Conservation (phyloP, 2,888 invertebrate genomes). For the Achlya flavicornis region DNA sequence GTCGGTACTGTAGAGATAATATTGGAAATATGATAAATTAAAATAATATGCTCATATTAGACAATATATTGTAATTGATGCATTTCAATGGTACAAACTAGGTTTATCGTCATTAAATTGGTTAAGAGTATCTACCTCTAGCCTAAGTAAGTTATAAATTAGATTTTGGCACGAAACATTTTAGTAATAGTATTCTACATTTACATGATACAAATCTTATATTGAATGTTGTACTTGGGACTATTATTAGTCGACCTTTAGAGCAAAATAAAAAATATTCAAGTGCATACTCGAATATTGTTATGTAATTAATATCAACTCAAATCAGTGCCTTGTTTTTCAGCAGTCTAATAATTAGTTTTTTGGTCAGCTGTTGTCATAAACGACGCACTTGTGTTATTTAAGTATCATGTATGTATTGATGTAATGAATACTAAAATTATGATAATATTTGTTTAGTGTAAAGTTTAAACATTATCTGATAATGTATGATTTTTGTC, state of each 20-base stretch:
- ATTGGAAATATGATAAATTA: conserved; percentile 20
- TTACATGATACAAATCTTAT: conserved; percentile 25
- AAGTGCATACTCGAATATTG: not conserved
- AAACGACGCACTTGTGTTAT: conserved; percentile 66
- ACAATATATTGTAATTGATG: conserved; percentile 63
- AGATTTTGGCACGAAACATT: conserved; percentile 25
- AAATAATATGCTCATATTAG: conserved; percentile 63
- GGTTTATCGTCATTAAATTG: conserved; percentile 45
- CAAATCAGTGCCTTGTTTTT: conserved; percentile 19
- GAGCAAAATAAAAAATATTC: not conserved
- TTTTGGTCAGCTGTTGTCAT: conserved; percentile 63
- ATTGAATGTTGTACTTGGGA: not conserved
- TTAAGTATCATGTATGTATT: conserved; percentile 41
- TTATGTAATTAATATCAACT: not conserved
- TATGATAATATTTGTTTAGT: conserved; percentile 53
- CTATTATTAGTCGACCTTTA: not conserved
- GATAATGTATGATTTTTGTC: conserved; percentile 52
- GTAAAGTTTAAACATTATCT: conserved; percentile 50
- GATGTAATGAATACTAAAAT: conserved; percentile 31
- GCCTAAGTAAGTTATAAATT: conserved; percentile 39
- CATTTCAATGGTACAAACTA: conserved; percentile 78
- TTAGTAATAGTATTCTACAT: conserved; percentile 30
- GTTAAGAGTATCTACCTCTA: conserved; percentile 43
- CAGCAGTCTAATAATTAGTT: conserved; percentile 24
- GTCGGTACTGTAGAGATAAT: not conserved